Evolutionary conservation across 2,888 invertebrate species (phyloP).

Genomic region (Labia minor): DNA sequence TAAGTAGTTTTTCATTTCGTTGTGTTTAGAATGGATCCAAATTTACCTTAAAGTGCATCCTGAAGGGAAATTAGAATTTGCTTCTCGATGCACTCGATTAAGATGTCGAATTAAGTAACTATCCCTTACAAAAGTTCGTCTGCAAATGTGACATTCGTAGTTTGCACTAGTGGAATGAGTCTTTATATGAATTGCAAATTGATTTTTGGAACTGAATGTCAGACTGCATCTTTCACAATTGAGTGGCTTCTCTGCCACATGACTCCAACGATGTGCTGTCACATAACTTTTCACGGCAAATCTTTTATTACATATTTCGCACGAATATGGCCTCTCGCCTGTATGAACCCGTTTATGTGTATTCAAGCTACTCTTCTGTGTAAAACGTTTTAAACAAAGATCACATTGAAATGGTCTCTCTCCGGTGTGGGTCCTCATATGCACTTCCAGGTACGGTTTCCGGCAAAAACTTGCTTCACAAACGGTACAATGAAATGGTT

Average conservation of each 20-base stretch:
- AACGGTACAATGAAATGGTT: constrained; percentile 65
- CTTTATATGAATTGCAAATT: constrained; percentile 65
- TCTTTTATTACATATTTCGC: constrained; percentile 67
- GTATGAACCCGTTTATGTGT: constrained; percentile 73
- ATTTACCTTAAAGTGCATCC: constrained; percentile 20
- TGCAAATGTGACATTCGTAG: constrained; percentile 64
- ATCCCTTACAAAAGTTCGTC: constrained; percentile 62
- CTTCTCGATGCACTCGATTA: constrained; percentile 57
- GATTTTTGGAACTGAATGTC: constrained; percentile 62
- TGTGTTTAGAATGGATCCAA: neutral
- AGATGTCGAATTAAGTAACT: constrained; percentile 68
- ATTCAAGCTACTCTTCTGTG: constrained; percentile 70
- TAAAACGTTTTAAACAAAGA: constrained; percentile 63
- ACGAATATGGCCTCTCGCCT: constrained; percentile 66
- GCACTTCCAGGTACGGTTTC: constrained; percentile 69
- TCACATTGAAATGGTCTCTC: constrained; percentile 65
- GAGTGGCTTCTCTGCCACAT: constrained; percentile 62
- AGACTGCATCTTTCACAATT: constrained; percentile 61
- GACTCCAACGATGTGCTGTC: constrained; percentile 68
- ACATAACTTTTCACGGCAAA: constrained; percentile 74
- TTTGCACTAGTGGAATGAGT: constrained; percentile 58
- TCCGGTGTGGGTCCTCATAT: constrained; percentile 63
- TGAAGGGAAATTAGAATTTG: constrained; percentile 29
- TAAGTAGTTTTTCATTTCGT: no score
- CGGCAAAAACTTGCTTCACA: constrained; percentile 71